Percentiles rank a stretch among this genome's conserved stretches.
phyloP scores from a whole-genome alignment of 2,797 vertebrate genomes.

The Hirundo rustica region DNA sequence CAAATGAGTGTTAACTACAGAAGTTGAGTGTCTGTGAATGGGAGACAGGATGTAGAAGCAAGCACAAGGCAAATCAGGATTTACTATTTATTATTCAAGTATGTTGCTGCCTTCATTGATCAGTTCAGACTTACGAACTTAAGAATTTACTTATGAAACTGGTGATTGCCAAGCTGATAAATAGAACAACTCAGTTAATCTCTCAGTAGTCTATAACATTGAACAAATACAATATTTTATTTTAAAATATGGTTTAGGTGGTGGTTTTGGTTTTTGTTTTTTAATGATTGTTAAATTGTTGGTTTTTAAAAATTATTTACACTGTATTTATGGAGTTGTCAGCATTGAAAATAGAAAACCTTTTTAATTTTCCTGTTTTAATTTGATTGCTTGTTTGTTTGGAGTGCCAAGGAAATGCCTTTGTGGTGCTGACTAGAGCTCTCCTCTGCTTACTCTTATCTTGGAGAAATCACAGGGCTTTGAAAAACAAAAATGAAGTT shows the following conservation, averaged over 20 bases:
- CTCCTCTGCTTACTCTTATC: neutral
- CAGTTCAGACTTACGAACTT: neutral
- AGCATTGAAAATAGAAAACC: neutral
- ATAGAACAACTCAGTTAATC: neutral
- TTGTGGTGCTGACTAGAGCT: neutral
- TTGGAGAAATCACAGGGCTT: neutral
- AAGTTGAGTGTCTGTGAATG: neutral
- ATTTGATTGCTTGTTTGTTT: neutral
- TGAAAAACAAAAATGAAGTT: neutral
- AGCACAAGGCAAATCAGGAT: neutral
- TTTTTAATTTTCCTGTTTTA: neutral
- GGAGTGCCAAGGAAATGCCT: neutral
- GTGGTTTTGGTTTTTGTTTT: neutral
- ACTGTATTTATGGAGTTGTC: neutral
- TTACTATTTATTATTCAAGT: neutral
- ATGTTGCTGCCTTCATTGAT: neutral
- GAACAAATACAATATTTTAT: neutral
- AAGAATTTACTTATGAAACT: neutral
- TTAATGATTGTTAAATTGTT: neutral
- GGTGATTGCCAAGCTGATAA: neutral
- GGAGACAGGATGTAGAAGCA: neutral
- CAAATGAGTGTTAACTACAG: neutral
- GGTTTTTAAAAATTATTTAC: neutral
- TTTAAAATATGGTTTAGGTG: neutral
- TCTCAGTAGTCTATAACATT: neutral